Evolutionary conservation across 2,888 invertebrate genomes (phyloP), one percentile per base, ranked within the genome.

Genomic region (Drosophila eohydei): DNA sequence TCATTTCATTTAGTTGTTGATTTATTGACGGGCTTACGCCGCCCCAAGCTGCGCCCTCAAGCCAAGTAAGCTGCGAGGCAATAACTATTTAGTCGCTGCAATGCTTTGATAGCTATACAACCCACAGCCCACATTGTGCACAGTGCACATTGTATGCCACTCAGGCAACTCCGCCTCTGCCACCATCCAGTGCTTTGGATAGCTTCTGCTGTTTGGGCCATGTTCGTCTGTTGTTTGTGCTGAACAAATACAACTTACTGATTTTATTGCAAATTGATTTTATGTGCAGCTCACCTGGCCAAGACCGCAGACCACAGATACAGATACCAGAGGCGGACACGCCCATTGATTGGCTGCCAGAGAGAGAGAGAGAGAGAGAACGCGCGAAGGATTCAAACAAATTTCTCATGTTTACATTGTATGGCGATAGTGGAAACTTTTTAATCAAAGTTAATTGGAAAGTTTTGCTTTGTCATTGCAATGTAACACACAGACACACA

Each of bases 391-490:
- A 89, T 88, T 89, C 89, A 85, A 85, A 89, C 85, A 85, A 85
- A 85, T 85, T 85, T 85, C 80, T 88, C 89, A 89, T 85, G 89
- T 85, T 85, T 85, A 89, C 85, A 89, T 86, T 86, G 85, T 88
- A 83, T 80, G 83, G 81, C 88, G 83, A 88, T 83, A 83, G 83
- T 86, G 72, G 85, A 88, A 86, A 86, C 89, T 86, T 86, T 86
- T 86, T 86, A 86, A 86, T 86, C 86, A 89, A 89, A 86, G 89
- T 86, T 86, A 86, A 86, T 86, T 86, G 86, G 88, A 89, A 89
- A 86, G 89, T 90, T 88, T 88, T 81, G 81, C 89, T 86, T 88
- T 87, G 90, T 88, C 89, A 86, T 88, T 86, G 76, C 81, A 68
- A 76, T 74, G 71, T 56, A 71, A 71, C 80, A 70, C 76, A 81